Conservation (phyloP, 92 coral and sea anemone species). For the Micromussa lordhowensis region DNA sequence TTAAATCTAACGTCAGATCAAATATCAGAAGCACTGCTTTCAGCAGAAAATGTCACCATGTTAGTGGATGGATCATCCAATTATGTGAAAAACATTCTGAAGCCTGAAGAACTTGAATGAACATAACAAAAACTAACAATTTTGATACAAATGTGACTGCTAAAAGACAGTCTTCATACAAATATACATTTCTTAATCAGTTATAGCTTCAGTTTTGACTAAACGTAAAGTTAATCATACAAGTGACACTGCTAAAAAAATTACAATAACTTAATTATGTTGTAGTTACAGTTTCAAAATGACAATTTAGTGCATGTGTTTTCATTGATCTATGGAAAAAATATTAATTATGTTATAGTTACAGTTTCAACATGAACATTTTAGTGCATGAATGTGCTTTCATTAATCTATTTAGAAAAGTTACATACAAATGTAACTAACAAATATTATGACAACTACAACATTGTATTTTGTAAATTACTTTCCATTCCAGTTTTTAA, state of each 20-base stretch:
- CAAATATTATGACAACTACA: no score
- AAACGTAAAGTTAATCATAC: conserved; percentile 10
- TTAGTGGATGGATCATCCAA: conserved; percentile 44
- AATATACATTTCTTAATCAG: neutral
- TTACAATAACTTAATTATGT: conserved; percentile 10
- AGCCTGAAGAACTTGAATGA: conserved; percentile 40
- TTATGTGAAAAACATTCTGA: conserved; percentile 40
- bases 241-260: conserved; percentile 28
- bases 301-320: no score
- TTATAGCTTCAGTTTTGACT: conserved; percentile 8
- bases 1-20: conserved; percentile 37
- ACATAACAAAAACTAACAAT: conserved; percentile 23
- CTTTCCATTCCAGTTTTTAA: no score
- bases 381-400: no score
- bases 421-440: no score
- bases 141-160: conserved; percentile 24
- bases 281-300: no score
- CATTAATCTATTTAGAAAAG: no score
- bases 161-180: conserved; percentile 25
- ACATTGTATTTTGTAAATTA: no score
- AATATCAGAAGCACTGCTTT: conserved; percentile 52
- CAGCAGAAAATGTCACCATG: conserved; percentile 48
- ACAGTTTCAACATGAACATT: no score
- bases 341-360: no score
- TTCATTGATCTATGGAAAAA: no score